phyloP scores from a whole-genome alignment of 2,888 invertebrate genomes.

The Hipparchia semele region DNA sequence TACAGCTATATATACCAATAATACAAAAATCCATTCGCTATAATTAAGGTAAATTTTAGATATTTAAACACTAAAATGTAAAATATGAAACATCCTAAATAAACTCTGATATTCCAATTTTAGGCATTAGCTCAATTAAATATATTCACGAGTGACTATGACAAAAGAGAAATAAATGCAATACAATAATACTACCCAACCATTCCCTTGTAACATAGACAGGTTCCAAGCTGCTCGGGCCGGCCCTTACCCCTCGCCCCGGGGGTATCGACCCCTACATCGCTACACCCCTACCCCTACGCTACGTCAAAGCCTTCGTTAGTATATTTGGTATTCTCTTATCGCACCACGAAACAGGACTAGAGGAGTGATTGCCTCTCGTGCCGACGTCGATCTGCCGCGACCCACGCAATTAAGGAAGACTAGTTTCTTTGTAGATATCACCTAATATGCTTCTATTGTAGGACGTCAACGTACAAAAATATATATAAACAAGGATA shows the following conservation, averaged over 20 bases:
- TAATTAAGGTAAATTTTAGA: slow-evolving; percentile 83
- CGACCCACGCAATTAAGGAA: slow-evolving; percentile 75
- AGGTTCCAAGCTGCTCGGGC: slow-evolving; percentile 79
- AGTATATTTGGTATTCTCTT: slow-evolving; percentile 81
- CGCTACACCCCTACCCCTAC: slow-evolving; percentile 57
- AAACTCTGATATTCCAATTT: slow-evolving; percentile 83
- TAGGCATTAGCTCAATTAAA: slow-evolving; percentile 82
- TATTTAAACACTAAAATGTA: slow-evolving; percentile 83
- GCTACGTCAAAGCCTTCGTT: slow-evolving; percentile 77
- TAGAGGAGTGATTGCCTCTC: slow-evolving; percentile 82
- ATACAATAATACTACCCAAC: slow-evolving; percentile 80
- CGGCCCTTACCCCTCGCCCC: slow-evolving; percentile 43
- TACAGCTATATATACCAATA: slow-evolving; percentile 81
- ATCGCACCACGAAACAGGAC: slow-evolving; percentile 81
- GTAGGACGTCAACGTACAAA: slow-evolving; percentile 72
- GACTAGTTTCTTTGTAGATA: slow-evolving; percentile 81
- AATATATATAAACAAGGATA: slow-evolving; percentile 77
- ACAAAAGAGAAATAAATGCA: slow-evolving; percentile 82
- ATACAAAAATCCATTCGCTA: slow-evolving; percentile 83
- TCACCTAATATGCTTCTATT: slow-evolving; percentile 77
- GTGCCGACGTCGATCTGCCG: slow-evolving; percentile 62
- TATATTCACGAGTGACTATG: slow-evolving; percentile 82
- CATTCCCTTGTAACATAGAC: slow-evolving; percentile 68
- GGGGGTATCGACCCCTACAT: slow-evolving; percentile 41
- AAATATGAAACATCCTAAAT: slow-evolving; percentile 83